Evolutionary conservation across 2,888 invertebrate genomes (phyloP).

Genomic region (Arctia plantaginis): DNA sequence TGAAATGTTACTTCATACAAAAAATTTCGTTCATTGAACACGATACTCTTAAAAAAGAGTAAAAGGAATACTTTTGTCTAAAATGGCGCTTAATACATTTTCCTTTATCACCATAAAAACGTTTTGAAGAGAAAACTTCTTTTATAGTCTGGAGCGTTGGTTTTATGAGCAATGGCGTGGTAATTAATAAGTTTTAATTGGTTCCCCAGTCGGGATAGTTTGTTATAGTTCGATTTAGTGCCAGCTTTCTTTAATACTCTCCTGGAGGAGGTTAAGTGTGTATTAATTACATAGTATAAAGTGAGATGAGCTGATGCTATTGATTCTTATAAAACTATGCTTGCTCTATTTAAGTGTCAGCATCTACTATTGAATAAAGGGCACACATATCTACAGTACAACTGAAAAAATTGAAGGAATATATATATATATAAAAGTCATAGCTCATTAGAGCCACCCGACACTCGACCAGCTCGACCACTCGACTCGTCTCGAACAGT

Average conservation of each 20-base stretch:
- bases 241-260: slow-evolving; percentile 27
- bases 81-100: slow-evolving; percentile 31
- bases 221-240: slow-evolving; percentile 52
- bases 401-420: no score
- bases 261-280: slow-evolving; percentile 13
- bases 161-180: slow-evolving; percentile 73
- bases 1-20: neutral
- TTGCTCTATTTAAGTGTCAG: neutral
- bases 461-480: no score
- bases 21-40: neutral
- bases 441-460: no score
- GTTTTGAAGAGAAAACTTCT: slow-evolving; percentile 77
- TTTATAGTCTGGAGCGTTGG: slow-evolving; percentile 66
- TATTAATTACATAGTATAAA: slow-evolving; percentile 17
- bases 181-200: slow-evolving; percentile 83
- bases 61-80: neutral
- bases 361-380: no score
- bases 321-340: neutral
- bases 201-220: slow-evolving; percentile 58
- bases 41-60: neutral
- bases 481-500: no score
- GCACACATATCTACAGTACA: no score
- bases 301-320: neutral
- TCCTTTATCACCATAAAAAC: slow-evolving; percentile 37
- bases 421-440: no score